These are phyloP conservation scores for Peribatodes rhomboidaria DNA, from an alignment of 2,888 invertebrate genomes.

Conservation along the genomic window DNA sequence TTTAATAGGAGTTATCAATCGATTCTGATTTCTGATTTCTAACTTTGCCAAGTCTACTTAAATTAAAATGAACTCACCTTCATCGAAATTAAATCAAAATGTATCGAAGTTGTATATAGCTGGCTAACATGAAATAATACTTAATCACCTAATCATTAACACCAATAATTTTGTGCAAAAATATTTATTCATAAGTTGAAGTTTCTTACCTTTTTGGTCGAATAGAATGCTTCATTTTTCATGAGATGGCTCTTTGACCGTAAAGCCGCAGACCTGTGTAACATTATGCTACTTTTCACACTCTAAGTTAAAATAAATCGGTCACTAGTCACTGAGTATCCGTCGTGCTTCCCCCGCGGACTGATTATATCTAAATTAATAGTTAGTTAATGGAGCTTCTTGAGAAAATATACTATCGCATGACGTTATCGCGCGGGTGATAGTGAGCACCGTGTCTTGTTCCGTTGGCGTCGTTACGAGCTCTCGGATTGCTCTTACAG, in stretches of 20 bases:
- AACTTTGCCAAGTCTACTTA: too few relatives aligned
- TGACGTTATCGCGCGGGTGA: constrained; percentile 43
- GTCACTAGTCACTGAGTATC: constrained; percentile 53
- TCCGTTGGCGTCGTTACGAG: constrained; percentile 12
- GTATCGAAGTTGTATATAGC: too few relatives aligned
- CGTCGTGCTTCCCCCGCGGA: constrained; percentile 47
- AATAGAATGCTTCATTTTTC: constrained; percentile 69
- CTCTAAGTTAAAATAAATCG: constrained; percentile 24
- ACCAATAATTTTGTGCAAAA: not conserved
- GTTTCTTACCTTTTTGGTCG: constrained; percentile 66
- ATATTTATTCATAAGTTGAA: not conserved
- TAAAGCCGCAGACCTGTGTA: constrained; percentile 70
- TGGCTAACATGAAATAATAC: too few relatives aligned
- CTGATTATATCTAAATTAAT: constrained; percentile 43
- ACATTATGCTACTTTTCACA: constrained; percentile 56
- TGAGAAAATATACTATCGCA: constrained; percentile 45
- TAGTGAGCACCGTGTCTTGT: constrained; percentile 39
- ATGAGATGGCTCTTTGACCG: constrained; percentile 64
- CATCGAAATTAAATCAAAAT: too few relatives aligned
- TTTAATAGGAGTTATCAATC: too few relatives aligned
- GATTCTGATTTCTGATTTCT: too few relatives aligned
- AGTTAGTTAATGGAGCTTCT: constrained; percentile 41
- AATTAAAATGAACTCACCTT: too few relatives aligned
- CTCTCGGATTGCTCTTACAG: constrained; percentile 19
- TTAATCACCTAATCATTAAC: too few relatives aligned